phyloP scores from a whole-genome alignment of 2,888 invertebrate genomes.

The Arge pagana region DNA sequence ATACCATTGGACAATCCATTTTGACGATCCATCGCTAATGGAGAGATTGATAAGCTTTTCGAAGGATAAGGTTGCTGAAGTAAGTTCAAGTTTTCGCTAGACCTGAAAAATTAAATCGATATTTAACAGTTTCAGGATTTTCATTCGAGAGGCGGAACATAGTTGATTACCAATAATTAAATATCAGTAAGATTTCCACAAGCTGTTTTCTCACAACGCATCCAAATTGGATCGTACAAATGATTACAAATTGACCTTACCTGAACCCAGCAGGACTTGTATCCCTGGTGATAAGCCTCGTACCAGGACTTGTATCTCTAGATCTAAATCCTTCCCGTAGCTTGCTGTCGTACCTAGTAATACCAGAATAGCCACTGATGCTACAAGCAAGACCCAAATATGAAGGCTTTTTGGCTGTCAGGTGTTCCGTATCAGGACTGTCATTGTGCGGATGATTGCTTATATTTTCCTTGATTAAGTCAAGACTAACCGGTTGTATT shows the following conservation, averaged over 20 bases:
- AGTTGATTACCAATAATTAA: no score
- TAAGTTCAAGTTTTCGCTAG: slow-evolving; percentile 50
- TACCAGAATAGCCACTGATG: slow-evolving; percentile 86
- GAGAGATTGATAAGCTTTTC: slow-evolving; percentile 55
- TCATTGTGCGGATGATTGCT: slow-evolving; percentile 42
- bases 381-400: slow-evolving; percentile 89
- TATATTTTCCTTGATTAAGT: slow-evolving; percentile 34
- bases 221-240: no score
- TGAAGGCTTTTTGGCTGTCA: slow-evolving; percentile 74
- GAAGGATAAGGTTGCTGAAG: slow-evolving; percentile 42
- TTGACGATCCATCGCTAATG: slow-evolving; percentile 54
- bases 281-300: slow-evolving; percentile 52
- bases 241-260: no score
- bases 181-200: no score
- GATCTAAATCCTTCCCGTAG: slow-evolving; percentile 68
- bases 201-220: neutral
- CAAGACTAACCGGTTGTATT: slow-evolving; percentile 27
- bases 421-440: slow-evolving; percentile 41
- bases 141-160: no score
- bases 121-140: no score
- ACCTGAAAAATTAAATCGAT: slow-evolving; percentile 43
- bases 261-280: slow-evolving; percentile 53
- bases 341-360: slow-evolving; percentile 85
- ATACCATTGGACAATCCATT: slow-evolving; percentile 53
- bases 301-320: slow-evolving; percentile 55